phyloP scores from a whole-genome alignment of 2,113 vertebrate species.

The Cyrtonyx montezumae region DNA sequence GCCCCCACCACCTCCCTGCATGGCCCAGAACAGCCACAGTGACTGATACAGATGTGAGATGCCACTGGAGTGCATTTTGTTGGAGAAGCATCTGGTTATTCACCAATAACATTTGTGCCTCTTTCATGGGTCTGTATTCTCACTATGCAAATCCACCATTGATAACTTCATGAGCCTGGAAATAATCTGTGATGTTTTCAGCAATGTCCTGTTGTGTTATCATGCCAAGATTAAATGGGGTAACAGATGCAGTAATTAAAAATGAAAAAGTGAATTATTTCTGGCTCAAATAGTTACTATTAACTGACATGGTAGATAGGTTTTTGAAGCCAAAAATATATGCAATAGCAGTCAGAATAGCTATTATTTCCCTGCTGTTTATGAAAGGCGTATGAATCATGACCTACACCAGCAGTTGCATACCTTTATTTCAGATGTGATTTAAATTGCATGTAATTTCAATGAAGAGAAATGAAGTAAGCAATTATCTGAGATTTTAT shows the following conservation, averaged over 20 bases:
- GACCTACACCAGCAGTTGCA: constrained; percentile 7
- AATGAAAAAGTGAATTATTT: constrained; percentile 68
- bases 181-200: constrained; percentile 12
- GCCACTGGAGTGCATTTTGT: not conserved
- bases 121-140: not conserved
- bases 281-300: constrained; percentile 46
- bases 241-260: constrained; percentile 72
- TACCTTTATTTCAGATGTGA: constrained; percentile 55
- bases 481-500: not conserved
- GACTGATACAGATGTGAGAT: not conserved
- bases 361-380: constrained; percentile 65
- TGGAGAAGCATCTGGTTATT: not conserved
- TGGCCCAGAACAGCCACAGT: not conserved
- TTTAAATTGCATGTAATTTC: constrained; percentile 52
- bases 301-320: constrained; percentile 9
- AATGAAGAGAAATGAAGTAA: constrained; percentile 15
- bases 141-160: not conserved
- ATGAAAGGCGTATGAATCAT: constrained; percentile 65
- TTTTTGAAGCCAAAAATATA: constrained; percentile 47
- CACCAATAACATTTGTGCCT: not conserved
- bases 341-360: constrained; percentile 40
- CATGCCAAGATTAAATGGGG: constrained; percentile 41
- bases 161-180: not conserved
- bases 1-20: accelerated
- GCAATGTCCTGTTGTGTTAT: constrained; percentile 28